Percentiles rank a stretch among this genome's conserved stretches.
Conservation (phyloP, 2,888 invertebrate species). For the Tetragonula carbonaria region DNA sequence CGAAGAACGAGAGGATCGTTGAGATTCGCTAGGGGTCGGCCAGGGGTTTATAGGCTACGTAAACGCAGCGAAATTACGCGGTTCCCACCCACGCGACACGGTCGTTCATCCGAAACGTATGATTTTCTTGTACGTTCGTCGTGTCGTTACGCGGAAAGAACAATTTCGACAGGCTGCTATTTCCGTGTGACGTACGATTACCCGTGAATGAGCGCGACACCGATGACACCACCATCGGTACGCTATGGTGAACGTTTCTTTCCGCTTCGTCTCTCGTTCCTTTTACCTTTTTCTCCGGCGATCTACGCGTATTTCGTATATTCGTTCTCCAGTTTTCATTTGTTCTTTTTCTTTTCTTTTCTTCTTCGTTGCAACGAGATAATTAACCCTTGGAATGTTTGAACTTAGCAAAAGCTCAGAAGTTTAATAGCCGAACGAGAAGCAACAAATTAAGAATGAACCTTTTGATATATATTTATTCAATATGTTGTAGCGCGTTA, state of each 20-base stretch:
- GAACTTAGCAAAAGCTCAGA: too few relatives aligned
- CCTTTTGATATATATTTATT: too few relatives aligned
- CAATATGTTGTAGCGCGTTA: too few relatives aligned
- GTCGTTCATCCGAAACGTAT: conserved; percentile 67
- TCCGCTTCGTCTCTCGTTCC: not conserved
- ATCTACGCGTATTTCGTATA: too few relatives aligned
- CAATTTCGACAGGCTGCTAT: conserved; percentile 32
- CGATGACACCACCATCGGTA: not conserved
- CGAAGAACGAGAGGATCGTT: conserved; percentile 15
- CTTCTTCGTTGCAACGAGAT: too few relatives aligned
- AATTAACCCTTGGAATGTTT: too few relatives aligned
- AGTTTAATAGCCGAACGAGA: too few relatives aligned
- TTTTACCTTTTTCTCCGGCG: too few relatives aligned
- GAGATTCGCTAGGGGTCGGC: conserved; percentile 2
- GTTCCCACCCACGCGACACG: conserved; percentile 68
- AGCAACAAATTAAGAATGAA: too few relatives aligned
- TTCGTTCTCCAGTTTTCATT: too few relatives aligned
- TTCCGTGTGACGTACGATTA: conserved; percentile 25
- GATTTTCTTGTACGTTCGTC: conserved; percentile 63
- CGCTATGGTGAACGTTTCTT: conserved; percentile 53
- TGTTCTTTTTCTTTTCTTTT: too few relatives aligned
- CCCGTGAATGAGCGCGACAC: conserved; percentile 17
- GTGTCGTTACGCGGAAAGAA: conserved; percentile 46
- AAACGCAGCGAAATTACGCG: conserved; percentile 62
- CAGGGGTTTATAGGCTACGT: conserved; percentile 42